These are phyloP conservation scores for Anarsia innoxiella DNA, from an alignment of 2,888 invertebrate genomes.

Conservation along the genomic window DNA sequence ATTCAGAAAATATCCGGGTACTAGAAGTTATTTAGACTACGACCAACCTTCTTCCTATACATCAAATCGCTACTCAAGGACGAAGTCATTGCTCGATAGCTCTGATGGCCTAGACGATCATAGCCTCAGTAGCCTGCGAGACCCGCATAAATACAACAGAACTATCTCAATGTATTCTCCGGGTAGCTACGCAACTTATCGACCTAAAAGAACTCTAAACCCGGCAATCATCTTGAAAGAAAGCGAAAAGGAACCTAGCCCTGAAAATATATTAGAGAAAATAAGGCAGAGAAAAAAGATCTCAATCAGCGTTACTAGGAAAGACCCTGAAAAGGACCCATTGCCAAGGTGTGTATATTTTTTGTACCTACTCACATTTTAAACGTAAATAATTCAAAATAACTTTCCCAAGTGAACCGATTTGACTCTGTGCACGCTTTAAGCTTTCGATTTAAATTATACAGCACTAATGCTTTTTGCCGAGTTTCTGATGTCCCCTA, in stretches of 20 bases:
- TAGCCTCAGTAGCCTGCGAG: conserved; percentile 41
- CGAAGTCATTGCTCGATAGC: conserved; percentile 62
- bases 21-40: conserved; percentile 57
- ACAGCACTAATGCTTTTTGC: conserved; percentile 68
- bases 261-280: conserved; percentile 69
- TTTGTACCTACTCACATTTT: conserved; percentile 28
- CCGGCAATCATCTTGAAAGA: conserved; percentile 69
- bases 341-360: conserved; percentile 67
- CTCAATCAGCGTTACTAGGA: conserved; percentile 66
- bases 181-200: conserved; percentile 67
- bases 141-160: conserved; percentile 60
- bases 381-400: conserved; percentile 66
- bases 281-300: conserved; percentile 68
- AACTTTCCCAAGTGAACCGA: conserved; percentile 59
- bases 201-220: conserved; percentile 65
- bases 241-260: conserved; percentile 66
- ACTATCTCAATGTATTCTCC: conserved; percentile 68
- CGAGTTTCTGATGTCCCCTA: conserved; percentile 42
- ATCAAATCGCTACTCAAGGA: conserved; percentile 57
- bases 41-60: conserved; percentile 57
- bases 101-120: conserved; percentile 50
- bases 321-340: conserved; percentile 57
- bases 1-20: conserved; percentile 57
- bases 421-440: conserved; percentile 71
- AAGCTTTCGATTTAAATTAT: conserved; percentile 65